A percentile compares a stretch with the other conserved stretches of the same genome.
phyloP scores from a whole-genome alignment of 2,888 invertebrate species.

The Lepidonotus clava region DNA sequence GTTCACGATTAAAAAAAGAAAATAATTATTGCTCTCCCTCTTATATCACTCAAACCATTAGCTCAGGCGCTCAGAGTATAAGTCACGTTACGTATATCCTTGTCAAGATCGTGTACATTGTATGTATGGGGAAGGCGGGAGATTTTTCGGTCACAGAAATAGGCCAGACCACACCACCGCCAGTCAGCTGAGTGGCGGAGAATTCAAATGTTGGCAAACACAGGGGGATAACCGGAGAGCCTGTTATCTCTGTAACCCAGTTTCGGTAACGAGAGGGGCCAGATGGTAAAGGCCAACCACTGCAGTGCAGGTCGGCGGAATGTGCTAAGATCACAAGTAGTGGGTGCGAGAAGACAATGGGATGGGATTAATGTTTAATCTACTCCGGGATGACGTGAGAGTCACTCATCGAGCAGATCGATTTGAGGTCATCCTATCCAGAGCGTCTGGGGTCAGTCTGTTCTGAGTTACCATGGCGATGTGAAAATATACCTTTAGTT shows the following conservation, averaged over 20 bases:
- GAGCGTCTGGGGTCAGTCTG: not conserved
- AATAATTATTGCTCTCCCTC: too few species aligned
- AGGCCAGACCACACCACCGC: not conserved
- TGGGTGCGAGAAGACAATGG: not conserved
- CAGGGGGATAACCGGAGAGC: not conserved
- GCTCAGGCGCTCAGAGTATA: not conserved
- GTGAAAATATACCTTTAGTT: too few species aligned
- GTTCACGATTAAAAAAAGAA: too few species aligned
- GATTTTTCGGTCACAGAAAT: not conserved
- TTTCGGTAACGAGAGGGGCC: not conserved
- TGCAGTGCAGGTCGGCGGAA: not conserved
- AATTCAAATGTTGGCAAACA: not conserved
- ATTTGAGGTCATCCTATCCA: not conserved
- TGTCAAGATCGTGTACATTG: not conserved
- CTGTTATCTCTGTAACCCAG: not conserved
- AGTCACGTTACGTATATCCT: not conserved
- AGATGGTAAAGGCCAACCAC: not conserved
- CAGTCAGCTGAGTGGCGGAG: not conserved
- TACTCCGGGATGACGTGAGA: not conserved
- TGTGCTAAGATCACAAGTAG: not conserved
- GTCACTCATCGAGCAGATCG: not conserved
- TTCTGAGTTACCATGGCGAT: not conserved
- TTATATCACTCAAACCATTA: too few species aligned
- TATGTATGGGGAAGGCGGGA: not conserved
- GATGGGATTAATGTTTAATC: not conserved